Conservation (phyloP, 2,888 invertebrate genomes). For the Troides helena region DNA sequence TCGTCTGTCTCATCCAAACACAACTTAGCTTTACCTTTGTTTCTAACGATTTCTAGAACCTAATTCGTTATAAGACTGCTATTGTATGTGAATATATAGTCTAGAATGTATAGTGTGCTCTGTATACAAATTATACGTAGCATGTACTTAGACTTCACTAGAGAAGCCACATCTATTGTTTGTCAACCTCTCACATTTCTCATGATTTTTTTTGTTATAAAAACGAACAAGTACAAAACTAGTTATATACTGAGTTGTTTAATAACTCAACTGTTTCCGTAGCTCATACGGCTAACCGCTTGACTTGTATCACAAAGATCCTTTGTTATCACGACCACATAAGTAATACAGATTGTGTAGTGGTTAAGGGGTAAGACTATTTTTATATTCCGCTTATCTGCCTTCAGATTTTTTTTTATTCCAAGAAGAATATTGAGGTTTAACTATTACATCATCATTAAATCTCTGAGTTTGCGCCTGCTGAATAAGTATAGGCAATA, state of each 20-base stretch:
- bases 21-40: conserved; percentile 26
- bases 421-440: too few species aligned
- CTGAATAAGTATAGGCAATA: not conserved
- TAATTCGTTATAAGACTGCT: conserved; percentile 7
- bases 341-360: too few species aligned
- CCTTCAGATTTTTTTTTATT: too few species aligned
- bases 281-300: too few species aligned
- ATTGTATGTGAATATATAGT: not conserved
- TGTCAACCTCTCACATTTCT: not conserved
- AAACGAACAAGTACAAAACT: not conserved
- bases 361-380: too few species aligned
- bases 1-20: conserved; percentile 33
- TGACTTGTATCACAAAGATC: too few species aligned
- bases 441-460: not conserved
- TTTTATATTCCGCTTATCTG: too few species aligned
- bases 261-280: too few species aligned
- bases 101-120: not conserved
- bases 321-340: too few species aligned
- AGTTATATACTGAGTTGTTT: too few species aligned
- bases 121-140: not conserved
- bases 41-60: conserved; percentile 26
- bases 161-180: not conserved
- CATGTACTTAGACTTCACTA: not conserved
- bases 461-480: not conserved
- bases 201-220: not conserved